A percentile compares a stretch with the other conserved stretches of the same genome.
Evolutionary conservation across 2,888 invertebrate species (phyloP).

Genomic region (Agrenia bidenticulata): DNA sequence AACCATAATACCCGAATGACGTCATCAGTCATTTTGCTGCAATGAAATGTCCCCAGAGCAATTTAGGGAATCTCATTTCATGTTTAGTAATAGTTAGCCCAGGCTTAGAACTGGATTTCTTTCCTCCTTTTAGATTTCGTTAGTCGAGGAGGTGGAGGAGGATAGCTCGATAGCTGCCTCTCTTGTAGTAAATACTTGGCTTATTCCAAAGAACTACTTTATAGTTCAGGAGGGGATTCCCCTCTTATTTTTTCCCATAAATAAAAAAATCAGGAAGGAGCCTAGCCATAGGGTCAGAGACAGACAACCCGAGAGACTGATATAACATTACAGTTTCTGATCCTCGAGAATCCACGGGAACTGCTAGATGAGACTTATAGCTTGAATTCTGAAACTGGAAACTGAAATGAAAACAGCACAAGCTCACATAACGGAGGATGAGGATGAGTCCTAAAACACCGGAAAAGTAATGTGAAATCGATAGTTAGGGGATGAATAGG

Average conservation of each 20-base stretch:
- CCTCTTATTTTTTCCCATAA: slow-evolving; percentile 17
- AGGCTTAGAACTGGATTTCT: background rate
- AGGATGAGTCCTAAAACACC: slow-evolving; percentile 12
- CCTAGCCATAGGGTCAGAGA: background rate
- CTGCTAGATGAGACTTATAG: too few species aligned
- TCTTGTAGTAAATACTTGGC: slow-evolving; percentile 13
- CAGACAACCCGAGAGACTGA: too few species aligned
- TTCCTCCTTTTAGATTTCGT: background rate
- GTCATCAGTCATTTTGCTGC: slow-evolving; percentile 14
- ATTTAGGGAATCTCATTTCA: slow-evolving; percentile 29
- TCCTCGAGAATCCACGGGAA: too few species aligned
- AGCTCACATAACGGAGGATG: too few species aligned
- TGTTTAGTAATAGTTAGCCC: slow-evolving; percentile 24
- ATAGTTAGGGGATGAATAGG: slow-evolving; percentile 16
- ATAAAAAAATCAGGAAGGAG: slow-evolving; percentile 20
- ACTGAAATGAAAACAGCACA: too few species aligned
- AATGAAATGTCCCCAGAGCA: slow-evolving; percentile 28
- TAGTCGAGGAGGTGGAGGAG: background rate
- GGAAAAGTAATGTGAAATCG: slow-evolving; percentile 25
- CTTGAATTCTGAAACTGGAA: too few species aligned
- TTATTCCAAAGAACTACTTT: slow-evolving; percentile 1
- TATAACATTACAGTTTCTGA: too few species aligned
- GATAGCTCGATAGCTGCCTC: slow-evolving; percentile 3
- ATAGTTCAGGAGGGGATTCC: slow-evolving; percentile 15
- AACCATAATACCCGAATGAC: slow-evolving; percentile 16